Evolutionary conservation across 2,113 vertebrate genomes (phyloP).

Genomic region (Xenopus borealis): DNA sequence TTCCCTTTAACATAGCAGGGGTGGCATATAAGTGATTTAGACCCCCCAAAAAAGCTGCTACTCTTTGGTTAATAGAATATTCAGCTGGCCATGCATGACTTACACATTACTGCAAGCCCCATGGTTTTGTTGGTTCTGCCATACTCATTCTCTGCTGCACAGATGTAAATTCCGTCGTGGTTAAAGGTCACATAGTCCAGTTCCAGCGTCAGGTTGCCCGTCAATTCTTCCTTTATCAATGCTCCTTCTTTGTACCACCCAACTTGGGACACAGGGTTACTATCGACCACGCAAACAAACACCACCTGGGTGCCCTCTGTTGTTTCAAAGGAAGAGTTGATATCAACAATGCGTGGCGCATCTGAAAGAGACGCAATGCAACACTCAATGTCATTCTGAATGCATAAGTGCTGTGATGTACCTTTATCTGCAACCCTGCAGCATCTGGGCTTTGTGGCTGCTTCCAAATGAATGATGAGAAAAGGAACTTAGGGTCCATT

Average conservation of each 20-base stretch:
- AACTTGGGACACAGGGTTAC: slow-evolving; percentile 75
- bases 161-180: slow-evolving; percentile 80
- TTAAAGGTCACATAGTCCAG: slow-evolving; percentile 70
- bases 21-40: too few species aligned
- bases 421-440: background rate
- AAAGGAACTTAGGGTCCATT: background rate
- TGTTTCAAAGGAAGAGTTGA: slow-evolving; percentile 77
- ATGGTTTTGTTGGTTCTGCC: slow-evolving; percentile 81
- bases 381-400: background rate
- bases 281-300: slow-evolving; percentile 82
- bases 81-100: slow-evolving; percentile 50
- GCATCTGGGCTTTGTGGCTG: background rate
- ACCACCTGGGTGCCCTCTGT: slow-evolving; percentile 78
- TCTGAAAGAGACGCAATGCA: slow-evolving; percentile 52
- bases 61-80: too few species aligned
- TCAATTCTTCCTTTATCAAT: slow-evolving; percentile 71
- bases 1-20: too few species aligned
- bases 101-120: slow-evolving; percentile 81
- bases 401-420: too few species aligned
- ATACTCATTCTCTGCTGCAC: slow-evolving; percentile 77
- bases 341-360: slow-evolving; percentile 74
- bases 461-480: too few species aligned
- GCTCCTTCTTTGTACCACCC: slow-evolving; percentile 75
- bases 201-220: slow-evolving; percentile 67
- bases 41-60: too few species aligned